Evolutionary conservation across 1,140 invertebrate species (phyloP), one percentile per base, ranked within the genome.

Genomic region (Platyura marginata): DNA sequence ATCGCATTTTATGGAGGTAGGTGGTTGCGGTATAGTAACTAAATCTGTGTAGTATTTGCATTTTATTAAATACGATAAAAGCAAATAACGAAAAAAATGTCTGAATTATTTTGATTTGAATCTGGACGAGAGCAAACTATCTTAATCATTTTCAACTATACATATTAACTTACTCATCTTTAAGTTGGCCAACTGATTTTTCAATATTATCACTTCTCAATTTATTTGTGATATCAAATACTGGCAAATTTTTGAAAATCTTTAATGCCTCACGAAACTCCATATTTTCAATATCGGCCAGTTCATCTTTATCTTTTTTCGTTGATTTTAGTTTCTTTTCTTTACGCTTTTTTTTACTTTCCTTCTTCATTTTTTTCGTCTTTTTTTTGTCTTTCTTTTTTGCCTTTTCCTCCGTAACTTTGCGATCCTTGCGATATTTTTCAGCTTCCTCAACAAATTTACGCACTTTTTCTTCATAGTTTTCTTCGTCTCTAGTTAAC

Each of bases 401-500:
- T 43, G 77, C 77, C 54, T 81, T 81, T 46, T 77, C 70, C 47
- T 78, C 75, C 29, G 79, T 76, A 19, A 64, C 68, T 49, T 77
- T 75, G 50, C 79, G 77, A 48, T 78, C 75, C 48, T 79, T 76
- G 50, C 83, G 83, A 66, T 81, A 84, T 51, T 78, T 76, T 29
- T 72, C 74, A 8, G 79, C 80, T 50, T 86, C 81, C 48, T 81
- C 80, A 35, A 88, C 62, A 53, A 86, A 82, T 53, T 81, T 83
- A 2, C 81, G 69, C 25, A 88, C 79, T 64, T 83, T 84, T 39
- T 79, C 75, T 55, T 85, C 81, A 51, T 85, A 86, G 57, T 85
- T 81, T 0, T 79, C 81, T 52, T 86, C 82, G 49, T 79, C 78
- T 60, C 81, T 81, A 1, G 78, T 81, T 57, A 81, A 77, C 49